Percentiles rank a stretch among this genome's conserved stretches.
These are phyloP conservation scores for Muschampia plurimacula DNA, from an alignment of 2,888 invertebrate genomes.

Conservation along the genomic window DNA sequence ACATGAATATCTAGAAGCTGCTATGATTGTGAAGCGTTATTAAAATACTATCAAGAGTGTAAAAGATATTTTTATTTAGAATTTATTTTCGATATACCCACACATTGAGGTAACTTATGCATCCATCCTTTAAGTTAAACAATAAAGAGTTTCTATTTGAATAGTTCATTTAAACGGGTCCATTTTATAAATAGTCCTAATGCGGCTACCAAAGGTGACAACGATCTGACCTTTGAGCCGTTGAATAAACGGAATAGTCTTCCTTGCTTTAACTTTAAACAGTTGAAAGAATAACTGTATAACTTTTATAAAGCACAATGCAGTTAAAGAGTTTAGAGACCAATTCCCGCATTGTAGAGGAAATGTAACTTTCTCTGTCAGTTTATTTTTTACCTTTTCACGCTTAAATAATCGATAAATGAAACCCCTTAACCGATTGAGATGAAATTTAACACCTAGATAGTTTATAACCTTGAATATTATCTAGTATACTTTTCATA, in stretches of 20 bases:
- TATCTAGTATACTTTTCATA: no score
- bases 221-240: constrained; percentile 33
- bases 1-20: no score
- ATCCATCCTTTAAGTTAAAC: not conserved
- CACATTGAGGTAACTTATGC: not conserved
- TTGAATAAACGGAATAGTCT: constrained; percentile 21
- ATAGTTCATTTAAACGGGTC: constrained; percentile 52
- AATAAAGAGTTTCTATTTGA: not conserved
- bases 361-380: no score
- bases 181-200: constrained; percentile 28
- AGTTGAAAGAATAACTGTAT: not conserved
- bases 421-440: no score
- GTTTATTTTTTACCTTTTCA: no score
- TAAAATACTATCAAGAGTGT: no score
- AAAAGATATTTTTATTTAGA: not conserved
- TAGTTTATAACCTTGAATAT: no score
- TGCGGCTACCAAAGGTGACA: constrained; percentile 18
- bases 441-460: no score
- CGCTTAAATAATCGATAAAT: no score
- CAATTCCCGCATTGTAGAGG: no score
- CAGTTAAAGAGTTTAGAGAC: no score
- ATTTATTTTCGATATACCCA: not conserved
- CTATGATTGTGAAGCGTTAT: no score
- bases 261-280: not conserved
- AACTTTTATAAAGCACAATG: not conserved